Evolutionary conservation across 2,888 invertebrate species (phyloP), one percentile per base, ranked within the genome.

Genomic region (Chydorus sphaericus): DNA sequence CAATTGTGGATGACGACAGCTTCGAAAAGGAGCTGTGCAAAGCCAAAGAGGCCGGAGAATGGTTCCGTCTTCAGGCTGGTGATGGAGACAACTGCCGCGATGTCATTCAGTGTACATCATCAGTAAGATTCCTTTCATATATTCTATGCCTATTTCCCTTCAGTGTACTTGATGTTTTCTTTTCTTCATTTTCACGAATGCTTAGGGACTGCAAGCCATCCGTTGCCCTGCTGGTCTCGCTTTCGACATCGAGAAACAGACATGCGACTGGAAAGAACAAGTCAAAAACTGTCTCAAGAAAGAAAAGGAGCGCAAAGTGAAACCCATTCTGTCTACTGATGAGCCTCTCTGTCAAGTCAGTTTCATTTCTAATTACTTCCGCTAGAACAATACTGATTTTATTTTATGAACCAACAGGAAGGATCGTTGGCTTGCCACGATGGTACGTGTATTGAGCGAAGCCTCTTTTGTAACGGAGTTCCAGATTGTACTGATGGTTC

Each of bases 231-330:
- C 91, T 56, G 90, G 91, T 71, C 74, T 92, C 64, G 90, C 78
- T 73, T 92, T 92, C 73, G 91, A 92, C 70, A 89, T 91, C 67
- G 91, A 91, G 69, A 89, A 90, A 70, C 91, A 92, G 72, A 91
- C 91, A 3, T 92, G 91, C 67, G 90, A 91, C 69, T 92, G 91
- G 91, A 91, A 87, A 70, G 87, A 83, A 61, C 79, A 89, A 3
- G 91, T 91, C n/a, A 88, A 87, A 70, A 91, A 90, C 72, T 92
- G 91, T 74, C 88, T 88, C 67, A 69, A 83, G 64, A 89, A 89
- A 75, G 86, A 83, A 71, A 90, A 90, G 70, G 89, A 88, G 68
- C 81, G 86, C 61, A 88, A 88, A 70, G 77, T 85, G 18, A 89
- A 88, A 67, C 91, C 91, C 58, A 74, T 89, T 63, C 75, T 91